phyloP scores from a whole-genome alignment of 2,888 invertebrate genomes.

The Drosophila neonasuta region DNA sequence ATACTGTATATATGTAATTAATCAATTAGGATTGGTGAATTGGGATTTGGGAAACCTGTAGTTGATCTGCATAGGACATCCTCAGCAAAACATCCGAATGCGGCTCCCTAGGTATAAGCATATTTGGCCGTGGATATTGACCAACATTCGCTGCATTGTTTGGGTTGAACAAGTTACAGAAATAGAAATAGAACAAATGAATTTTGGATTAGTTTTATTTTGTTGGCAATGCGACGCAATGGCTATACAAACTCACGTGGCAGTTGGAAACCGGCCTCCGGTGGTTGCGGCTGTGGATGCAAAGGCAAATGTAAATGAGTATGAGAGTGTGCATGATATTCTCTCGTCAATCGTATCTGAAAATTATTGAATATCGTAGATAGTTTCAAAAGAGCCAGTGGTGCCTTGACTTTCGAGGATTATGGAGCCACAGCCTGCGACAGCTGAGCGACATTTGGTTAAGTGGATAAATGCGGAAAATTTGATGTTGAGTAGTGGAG shows the following conservation, averaged over 20 bases:
- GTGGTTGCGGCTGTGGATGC: slow-evolving; percentile 89
- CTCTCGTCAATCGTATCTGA: slow-evolving; percentile 96
- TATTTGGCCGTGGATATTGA: slow-evolving; percentile 83
- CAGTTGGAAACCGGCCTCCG: slow-evolving; percentile 86
- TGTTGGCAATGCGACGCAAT: slow-evolving; percentile 28
- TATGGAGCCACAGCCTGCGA: slow-evolving; percentile 51
- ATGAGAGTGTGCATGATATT: slow-evolving; percentile 96
- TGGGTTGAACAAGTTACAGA: slow-evolving; percentile 10
- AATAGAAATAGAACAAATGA: slow-evolving; percentile 14
- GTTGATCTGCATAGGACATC: slow-evolving; percentile 83
- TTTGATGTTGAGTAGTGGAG: not conserved
- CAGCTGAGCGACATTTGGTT: slow-evolving; percentile 46
- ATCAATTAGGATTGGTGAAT: slow-evolving; percentile 76
- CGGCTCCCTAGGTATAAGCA: slow-evolving; percentile 83
- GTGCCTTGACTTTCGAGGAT: slow-evolving; percentile 52
- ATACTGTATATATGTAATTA: slow-evolving; percentile 82
- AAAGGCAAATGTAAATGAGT: slow-evolving; percentile 96
- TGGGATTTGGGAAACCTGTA: slow-evolving; percentile 81
- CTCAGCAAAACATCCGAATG: slow-evolving; percentile 82
- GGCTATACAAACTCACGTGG: slow-evolving; percentile 84
- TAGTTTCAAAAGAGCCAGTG: slow-evolving; percentile 80
- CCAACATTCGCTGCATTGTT: slow-evolving; percentile 81
- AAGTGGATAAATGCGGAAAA: slow-evolving; percentile 48
- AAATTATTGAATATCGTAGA: slow-evolving; percentile 80
- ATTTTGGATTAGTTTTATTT: slow-evolving; percentile 34